Conservation (phyloP, 92 coral and sea anemone species). For the Plumapathes pennacea region DNA sequence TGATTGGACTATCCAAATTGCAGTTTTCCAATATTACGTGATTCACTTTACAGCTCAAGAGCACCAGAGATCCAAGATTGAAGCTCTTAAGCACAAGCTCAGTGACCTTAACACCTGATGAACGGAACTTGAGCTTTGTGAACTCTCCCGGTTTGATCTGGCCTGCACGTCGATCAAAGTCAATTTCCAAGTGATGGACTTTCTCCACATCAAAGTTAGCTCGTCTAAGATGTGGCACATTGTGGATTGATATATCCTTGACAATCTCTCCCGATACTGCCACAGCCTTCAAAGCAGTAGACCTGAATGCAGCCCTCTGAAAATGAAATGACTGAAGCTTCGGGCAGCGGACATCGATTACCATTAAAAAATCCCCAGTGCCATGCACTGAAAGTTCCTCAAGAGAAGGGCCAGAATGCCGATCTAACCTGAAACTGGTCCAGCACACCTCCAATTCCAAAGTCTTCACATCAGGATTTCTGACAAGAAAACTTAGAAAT, state of each 20-base stretch:
- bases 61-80: conserved; percentile 53
- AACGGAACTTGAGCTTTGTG: conserved; percentile 51
- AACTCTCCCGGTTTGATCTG: conserved; percentile 69
- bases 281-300: conserved; percentile 57
- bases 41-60: conserved; percentile 40
- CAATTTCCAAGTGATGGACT: conserved; percentile 46
- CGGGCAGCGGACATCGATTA: conserved; percentile 74
- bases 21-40: conserved; percentile 65
- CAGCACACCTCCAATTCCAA: conserved; percentile 58
- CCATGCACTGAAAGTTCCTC: conserved; percentile 52
- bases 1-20: conserved; percentile 59
- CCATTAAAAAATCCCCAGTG: conserved; percentile 55
- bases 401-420: conserved; percentile 70
- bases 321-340: conserved; percentile 52
- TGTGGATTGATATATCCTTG: conserved; percentile 31
- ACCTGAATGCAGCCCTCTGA: conserved; percentile 56
- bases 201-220: conserved; percentile 40
- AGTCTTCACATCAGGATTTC: conserved; percentile 72
- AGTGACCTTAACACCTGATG: conserved; percentile 9
- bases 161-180: conserved; percentile 69
- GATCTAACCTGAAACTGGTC: conserved; percentile 68
- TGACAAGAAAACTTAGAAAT: conserved; percentile 60
- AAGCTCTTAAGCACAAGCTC: conserved; percentile 52
- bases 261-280: conserved; percentile 30
- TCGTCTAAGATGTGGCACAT: conserved; percentile 66